A percentile compares a stretch with the other conserved stretches of the same genome.
phyloP scores from a whole-genome alignment of 2,113 vertebrate genomes.

The Callithrix jacchus region DNA sequence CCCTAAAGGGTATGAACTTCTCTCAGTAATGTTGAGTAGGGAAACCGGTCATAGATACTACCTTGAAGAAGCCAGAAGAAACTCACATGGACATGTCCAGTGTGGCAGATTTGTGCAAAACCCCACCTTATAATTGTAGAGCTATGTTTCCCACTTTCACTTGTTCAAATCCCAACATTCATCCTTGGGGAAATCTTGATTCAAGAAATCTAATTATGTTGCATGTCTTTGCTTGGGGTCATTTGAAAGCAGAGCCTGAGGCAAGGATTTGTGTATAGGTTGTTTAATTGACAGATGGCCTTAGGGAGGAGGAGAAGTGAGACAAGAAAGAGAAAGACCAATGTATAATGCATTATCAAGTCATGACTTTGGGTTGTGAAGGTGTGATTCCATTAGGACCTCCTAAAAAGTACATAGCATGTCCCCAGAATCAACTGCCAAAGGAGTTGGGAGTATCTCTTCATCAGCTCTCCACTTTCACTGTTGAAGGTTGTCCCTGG shows the following conservation, averaged over 20 bases:
- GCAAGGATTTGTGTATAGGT: background rate
- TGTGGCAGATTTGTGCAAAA: background rate
- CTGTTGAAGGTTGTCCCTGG: no score
- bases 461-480: background rate
- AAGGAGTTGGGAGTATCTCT: background rate
- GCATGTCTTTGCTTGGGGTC: background rate
- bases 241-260: background rate
- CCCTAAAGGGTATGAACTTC: background rate
- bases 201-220: background rate
- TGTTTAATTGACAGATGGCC: background rate
- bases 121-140: background rate
- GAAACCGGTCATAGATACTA: background rate
- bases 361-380: background rate
- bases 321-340: background rate
- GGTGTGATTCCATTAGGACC: background rate
- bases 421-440: background rate
- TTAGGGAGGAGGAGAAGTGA: background rate
- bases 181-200: background rate
- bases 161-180: background rate
- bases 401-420: background rate
- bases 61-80: background rate
- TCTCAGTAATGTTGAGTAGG: background rate
- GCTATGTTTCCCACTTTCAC: background rate
- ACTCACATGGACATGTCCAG: background rate
- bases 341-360: background rate